Conservation (phyloP, 2,797 vertebrate genomes). For the Phaenicophaeus curvirostris region DNA sequence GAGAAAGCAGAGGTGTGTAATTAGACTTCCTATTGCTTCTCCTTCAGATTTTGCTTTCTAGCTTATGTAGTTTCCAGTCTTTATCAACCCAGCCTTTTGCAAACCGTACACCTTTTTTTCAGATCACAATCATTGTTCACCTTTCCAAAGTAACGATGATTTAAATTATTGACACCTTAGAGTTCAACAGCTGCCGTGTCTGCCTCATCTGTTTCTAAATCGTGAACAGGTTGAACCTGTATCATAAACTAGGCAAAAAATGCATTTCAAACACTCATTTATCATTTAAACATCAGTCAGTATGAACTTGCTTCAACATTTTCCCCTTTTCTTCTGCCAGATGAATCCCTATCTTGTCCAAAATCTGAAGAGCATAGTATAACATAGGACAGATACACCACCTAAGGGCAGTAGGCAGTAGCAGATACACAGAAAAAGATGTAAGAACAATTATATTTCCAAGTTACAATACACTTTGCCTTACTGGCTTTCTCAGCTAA, state of each 20-base stretch:
- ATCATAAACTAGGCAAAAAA: neutral
- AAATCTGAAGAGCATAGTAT: neutral
- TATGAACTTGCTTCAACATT: neutral
- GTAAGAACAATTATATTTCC: neutral
- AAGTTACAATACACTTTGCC: neutral
- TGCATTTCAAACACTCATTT: neutral
- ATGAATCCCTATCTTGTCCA: neutral
- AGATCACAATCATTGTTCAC: neutral
- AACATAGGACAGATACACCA: neutral
- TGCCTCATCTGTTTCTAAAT: neutral
- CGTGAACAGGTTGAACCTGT: neutral
- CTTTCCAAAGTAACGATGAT: neutral
- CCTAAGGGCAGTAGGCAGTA: neutral
- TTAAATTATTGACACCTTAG: neutral
- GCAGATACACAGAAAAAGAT: neutral
- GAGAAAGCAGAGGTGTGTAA: neutral
- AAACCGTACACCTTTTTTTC: neutral
- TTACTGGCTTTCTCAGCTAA: neutral
- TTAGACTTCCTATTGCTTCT: neutral
- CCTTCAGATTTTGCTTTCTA: neutral
- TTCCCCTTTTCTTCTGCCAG: neutral
- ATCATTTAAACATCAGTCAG: neutral
- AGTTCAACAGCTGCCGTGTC: neutral
- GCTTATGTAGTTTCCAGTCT: neutral
- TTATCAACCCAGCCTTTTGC: neutral